Base-by-base conservation (phyloP, 2,797 vertebrate species). In the Sciurus carolinensis region DNA sequence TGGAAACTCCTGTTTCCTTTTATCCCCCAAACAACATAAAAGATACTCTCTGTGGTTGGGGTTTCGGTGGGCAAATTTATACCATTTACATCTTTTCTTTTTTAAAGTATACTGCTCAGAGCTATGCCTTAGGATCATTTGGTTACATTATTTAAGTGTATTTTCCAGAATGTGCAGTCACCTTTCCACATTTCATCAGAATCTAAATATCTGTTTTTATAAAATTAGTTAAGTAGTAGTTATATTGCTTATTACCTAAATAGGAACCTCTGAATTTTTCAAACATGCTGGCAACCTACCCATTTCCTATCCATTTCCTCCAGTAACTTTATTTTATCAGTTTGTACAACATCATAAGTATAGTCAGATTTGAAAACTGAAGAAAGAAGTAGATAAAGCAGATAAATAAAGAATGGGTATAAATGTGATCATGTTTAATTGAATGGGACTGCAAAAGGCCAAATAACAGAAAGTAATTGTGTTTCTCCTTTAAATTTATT, bases 401-500 rank as follows among this genome's bases (percentile, higher is more conserved):
- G 52, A 26, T 95, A n/a, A 90, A 44, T 85, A 86, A 90, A 54
- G 18, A 22, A 13, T 77, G 17, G 5, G 42, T 86, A 1, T 94
- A 86, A 69, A 66, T 76, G 85, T 96, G 22, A 47, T 72, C 36
- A 33, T 87, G 14, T 57, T 90, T 87, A 90, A 42, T 91, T 94
- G 64, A 88, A 69, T 87, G 26, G 75, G 26, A 12, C 67, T 92
- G 3, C 14, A 3, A 54, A 92, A 87, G 44, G 18, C 13, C 83
- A 90, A 24, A 52, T 83, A 89, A 83, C 54, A 54, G n/a, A 75
- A 79, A 71, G 10, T n/a, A 3, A 79, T 39, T 88, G 0, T 85
- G 44, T 91, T 89, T 95, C 90, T 76, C n/a, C 39, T 96, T 88
- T 57, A 95, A 66, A 44, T 97, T 73, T 87, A 26, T 90, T 80